phyloP scores from a whole-genome alignment of 92 coral and sea anemone genomes.

The Nematostella vectensis region DNA sequence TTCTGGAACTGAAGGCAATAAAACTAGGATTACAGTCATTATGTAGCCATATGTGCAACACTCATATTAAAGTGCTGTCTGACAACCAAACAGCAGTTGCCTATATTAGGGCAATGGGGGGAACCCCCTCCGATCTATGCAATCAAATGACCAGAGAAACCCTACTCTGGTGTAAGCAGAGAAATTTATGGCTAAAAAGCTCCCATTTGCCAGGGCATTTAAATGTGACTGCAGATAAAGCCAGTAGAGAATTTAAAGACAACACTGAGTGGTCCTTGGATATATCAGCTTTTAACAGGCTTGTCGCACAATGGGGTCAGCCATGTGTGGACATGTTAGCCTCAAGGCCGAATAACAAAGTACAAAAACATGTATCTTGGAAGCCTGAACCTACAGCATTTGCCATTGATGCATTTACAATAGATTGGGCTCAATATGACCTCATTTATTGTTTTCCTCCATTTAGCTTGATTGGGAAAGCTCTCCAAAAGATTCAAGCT shows the following conservation, averaged over 20 bases:
- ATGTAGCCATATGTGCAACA: constrained; percentile 4
- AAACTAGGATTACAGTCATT: constrained; percentile 18
- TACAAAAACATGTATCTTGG: constrained; percentile 26
- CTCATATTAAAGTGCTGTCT: constrained; percentile 20
- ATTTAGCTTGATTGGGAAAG: not conserved
- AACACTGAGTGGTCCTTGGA: constrained; percentile 27
- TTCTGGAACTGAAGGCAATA: constrained; percentile 32
- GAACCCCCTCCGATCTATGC: constrained; percentile 16
- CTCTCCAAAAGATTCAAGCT: not conserved
- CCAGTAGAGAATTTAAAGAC: constrained; percentile 30
- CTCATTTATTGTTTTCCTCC: constrained; percentile 13
- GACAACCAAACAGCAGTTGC: constrained; percentile 7
- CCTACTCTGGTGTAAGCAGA: constrained; percentile 16
- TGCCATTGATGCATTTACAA: constrained; percentile 39
- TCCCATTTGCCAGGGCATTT: constrained; percentile 28
- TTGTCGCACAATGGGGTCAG: too few species aligned
- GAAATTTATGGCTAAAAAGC: constrained; percentile 6
- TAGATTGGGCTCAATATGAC: not conserved
- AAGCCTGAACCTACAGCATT: constrained; percentile 29
- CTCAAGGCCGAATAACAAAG: constrained; percentile 24
- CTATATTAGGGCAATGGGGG: constrained; percentile 2
- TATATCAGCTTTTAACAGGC: not conserved
- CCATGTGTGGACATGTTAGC: constrained; percentile 35
- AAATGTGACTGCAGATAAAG: constrained; percentile 22
- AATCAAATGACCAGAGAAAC: constrained; percentile 24